Evolutionary conservation across 2,888 invertebrate genomes (phyloP).

Genomic region (Pristionchus maxplancki): DNA sequence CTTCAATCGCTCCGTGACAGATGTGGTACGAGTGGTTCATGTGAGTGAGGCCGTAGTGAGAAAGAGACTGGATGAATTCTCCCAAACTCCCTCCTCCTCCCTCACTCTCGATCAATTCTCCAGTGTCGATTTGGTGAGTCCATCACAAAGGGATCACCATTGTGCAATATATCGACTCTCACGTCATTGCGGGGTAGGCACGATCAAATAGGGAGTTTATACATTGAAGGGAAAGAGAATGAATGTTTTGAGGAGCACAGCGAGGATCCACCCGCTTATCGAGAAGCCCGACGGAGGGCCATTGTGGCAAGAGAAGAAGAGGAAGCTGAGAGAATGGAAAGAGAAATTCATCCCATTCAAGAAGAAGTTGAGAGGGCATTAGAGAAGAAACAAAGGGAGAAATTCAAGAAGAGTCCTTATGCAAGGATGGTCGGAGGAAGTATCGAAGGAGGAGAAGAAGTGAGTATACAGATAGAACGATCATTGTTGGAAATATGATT

Average conservation of each 20-base stretch:
- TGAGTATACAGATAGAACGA: neutral
- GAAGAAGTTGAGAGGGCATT: conserved; percentile 71
- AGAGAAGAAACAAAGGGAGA: conserved; percentile 71
- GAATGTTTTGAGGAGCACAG: conserved; percentile 65
- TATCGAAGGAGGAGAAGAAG: conserved; percentile 40
- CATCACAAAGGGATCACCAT: conserved; percentile 80
- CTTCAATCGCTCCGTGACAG: conserved; percentile 74
- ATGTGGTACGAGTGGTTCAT: conserved; percentile 76
- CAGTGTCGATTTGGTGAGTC: conserved; percentile 95
- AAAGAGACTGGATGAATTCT: conserved; percentile 88
- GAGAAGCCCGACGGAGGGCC: conserved; percentile 67
- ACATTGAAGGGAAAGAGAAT: too few species aligned
- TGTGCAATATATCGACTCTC: neutral
- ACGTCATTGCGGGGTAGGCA: neutral
- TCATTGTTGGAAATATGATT: too few species aligned
- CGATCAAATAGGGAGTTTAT: neutral
- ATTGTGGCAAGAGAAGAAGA: conserved; percentile 61
- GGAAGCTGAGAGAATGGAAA: conserved; percentile 60
- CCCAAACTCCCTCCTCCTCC: conserved; percentile 94
- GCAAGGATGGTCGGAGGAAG: conserved; percentile 66
- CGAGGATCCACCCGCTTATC: conserved; percentile 76
- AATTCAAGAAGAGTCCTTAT: conserved; percentile 65
- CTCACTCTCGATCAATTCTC: conserved; percentile 96
- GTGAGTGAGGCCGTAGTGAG: conserved; percentile 75
- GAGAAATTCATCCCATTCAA: conserved; percentile 63